Percentiles rank a stretch among this genome's conserved stretches.
Evolutionary conservation across 2,888 invertebrate species (phyloP).

Genomic region (Drosophila emarginata): DNA sequence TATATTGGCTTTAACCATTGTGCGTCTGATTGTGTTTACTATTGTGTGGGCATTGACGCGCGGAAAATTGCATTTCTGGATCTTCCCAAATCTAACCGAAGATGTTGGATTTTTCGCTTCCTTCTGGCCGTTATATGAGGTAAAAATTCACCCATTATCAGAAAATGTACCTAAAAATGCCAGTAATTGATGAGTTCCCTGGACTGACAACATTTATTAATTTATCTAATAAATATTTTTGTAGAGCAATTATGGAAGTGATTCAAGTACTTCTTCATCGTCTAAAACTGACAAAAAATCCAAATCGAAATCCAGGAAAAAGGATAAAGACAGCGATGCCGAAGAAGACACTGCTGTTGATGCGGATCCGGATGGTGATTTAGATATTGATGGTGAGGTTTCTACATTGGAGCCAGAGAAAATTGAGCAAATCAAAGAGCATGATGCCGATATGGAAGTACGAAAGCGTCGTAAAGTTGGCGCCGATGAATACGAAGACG

Average conservation of each 20-base stretch:
- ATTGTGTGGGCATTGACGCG: slow-evolving; percentile 93
- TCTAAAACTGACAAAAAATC: slow-evolving; percentile 84
- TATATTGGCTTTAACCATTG: slow-evolving; percentile 93
- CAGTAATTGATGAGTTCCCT: too few species aligned
- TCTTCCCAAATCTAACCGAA: slow-evolving; percentile 99
- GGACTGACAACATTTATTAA: not conserved
- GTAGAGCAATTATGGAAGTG: slow-evolving; percentile 90
- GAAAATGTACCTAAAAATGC: not conserved
- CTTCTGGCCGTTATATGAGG: slow-evolving; percentile 98
- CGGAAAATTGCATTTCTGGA: slow-evolving; percentile 97
- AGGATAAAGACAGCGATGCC: slow-evolving; percentile 91
- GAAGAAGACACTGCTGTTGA: slow-evolving; percentile 85
- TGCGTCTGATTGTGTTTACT: slow-evolving; percentile 95
- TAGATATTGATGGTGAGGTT: slow-evolving; percentile 84
- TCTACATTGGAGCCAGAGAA: slow-evolving; percentile 80
- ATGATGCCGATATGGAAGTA: slow-evolving; percentile 79
- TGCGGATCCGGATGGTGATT: slow-evolving; percentile 83
- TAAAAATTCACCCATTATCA: slow-evolving; percentile 76
- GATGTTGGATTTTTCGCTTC: slow-evolving; percentile 99
- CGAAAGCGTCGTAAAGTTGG: slow-evolving; percentile 76
- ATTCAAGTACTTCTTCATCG: slow-evolving; percentile 78
- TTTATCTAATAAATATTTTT: not conserved
- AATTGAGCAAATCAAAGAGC: slow-evolving; percentile 81
- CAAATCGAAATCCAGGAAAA: slow-evolving; percentile 84
- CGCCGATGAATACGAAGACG: slow-evolving; percentile 63